Percentiles rank a stretch among this genome's conserved stretches.
These are phyloP conservation scores for Lasioglossum albipes DNA, from an alignment of 1,140 invertebrate species.

Conservation along the genomic window DNA sequence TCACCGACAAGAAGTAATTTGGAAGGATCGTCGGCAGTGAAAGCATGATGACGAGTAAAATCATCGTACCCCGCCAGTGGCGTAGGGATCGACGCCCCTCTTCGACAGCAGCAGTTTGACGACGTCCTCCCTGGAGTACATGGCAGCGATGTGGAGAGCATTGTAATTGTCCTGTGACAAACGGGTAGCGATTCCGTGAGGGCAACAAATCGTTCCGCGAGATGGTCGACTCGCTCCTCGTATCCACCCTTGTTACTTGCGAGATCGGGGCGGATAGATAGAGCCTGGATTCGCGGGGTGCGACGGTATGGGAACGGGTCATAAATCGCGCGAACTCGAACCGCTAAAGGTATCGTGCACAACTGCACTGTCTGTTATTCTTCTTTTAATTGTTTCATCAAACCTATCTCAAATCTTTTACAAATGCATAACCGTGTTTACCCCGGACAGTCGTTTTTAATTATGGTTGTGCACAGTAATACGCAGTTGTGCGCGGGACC, in stretches of 20 bases:
- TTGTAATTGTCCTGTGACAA: conserved; percentile 94
- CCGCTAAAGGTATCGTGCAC: too few relatives aligned
- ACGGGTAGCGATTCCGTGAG: not conserved
- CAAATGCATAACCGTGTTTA: too few relatives aligned
- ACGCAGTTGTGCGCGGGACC: too few relatives aligned
- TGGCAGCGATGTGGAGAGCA: conserved; percentile 94
- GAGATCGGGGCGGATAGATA: too few relatives aligned
- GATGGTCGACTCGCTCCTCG: not conserved
- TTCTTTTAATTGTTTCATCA: too few relatives aligned
- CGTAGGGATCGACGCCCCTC: conserved; percentile 93
- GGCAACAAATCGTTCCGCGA: not conserved
- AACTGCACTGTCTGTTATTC: too few relatives aligned
- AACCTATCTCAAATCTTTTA: too few relatives aligned
- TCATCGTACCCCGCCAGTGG: conserved; percentile 93
- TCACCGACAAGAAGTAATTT: too few relatives aligned
- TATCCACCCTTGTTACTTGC: not conserved
- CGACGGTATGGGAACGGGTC: conserved; percentile 55
- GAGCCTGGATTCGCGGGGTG: not conserved
- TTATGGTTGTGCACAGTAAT: too few relatives aligned
- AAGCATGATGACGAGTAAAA: not conserved
- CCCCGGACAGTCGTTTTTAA: too few relatives aligned
- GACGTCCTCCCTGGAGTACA: conserved; percentile 96
- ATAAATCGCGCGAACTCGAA: conserved; percentile 47
- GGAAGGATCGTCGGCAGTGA: not conserved
- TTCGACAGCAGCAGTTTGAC: conserved; percentile 93